Base-by-base conservation (phyloP, 2,797 vertebrate genomes). In the Loriculus beryllinus region DNA sequence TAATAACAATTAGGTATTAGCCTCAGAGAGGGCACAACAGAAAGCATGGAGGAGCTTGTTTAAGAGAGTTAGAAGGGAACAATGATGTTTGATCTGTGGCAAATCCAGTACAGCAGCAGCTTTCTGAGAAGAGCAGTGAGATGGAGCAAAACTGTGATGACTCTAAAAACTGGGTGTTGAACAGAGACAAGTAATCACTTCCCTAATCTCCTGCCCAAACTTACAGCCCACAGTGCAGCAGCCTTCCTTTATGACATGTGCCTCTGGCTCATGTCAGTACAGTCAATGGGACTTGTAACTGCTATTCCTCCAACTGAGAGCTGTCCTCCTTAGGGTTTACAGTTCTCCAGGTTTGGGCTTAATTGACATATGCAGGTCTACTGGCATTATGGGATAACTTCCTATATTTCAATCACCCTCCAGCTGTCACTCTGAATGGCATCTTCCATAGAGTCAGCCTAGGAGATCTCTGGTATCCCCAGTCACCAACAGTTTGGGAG, bases 341-440 rank as follows among this genome's bases (percentile, higher is more conserved):
- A 25, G 13, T 37, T 82, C 56, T 21, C 37, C 48, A 68, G 15
- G 37, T 28, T 6, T 4, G 4, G 31, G 4, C 6, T 86, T 82
- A 42, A 65, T 16, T 49, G 51, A 51, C 10, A 39, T 3, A 11
- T 0, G 0, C 13, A 35, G 23, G 18, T 57, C 51, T 57, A 42
- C 4, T 22, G 47, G 26, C 0, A 2, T 49, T 89, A 40, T 18
- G 21, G 22, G 25, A 13, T 18, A 29, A 8, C 42, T 54, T 37
- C 7, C 48, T 45, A 2, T 33, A 49, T 49, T 72, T 90, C 68
- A 80, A 20, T 18, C 48, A 45, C 23, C 10, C 29, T 85, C 49
- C 59, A 59, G 14, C 23, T 75, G 37, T n/a, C 25, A 12, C 14
- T 19, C 19, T 43, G 49, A 20, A 40, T 60, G 23, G n/a, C 12